phyloP scores from a whole-genome alignment of 2,888 invertebrate genomes.

The Epicampocera succincta region DNA sequence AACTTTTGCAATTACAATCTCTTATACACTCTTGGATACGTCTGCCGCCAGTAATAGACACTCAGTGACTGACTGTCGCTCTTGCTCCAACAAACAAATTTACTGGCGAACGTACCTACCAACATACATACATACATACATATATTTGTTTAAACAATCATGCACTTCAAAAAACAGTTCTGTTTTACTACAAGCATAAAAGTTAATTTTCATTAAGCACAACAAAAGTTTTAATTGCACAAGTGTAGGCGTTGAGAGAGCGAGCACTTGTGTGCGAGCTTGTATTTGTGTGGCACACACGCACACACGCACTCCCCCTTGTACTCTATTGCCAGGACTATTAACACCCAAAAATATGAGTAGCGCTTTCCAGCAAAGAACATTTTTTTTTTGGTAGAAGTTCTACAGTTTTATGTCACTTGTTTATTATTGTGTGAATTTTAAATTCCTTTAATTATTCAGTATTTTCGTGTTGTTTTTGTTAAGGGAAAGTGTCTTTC shows the following conservation, averaged over 20 bases:
- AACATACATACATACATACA: no score
- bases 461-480: no score
- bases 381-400: conserved; percentile 1
- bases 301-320: background rate
- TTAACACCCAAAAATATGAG: background rate
- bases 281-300: background rate
- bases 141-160: background rate
- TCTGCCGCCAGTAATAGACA: conserved; percentile 16
- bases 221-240: conserved; percentile 54
- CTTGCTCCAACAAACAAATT: background rate
- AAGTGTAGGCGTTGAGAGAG: conserved; percentile 7
- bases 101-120: no score
- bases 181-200: conserved; percentile 39
- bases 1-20: conserved; percentile 20
- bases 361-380: conserved; percentile 6
- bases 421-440: background rate
- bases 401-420: background rate
- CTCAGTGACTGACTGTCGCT: background rate
- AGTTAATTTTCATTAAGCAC: conserved; percentile 63
- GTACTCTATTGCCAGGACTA: background rate
- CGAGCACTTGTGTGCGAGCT: background rate
- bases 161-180: conserved; percentile 22
- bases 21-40: conserved; percentile 13
- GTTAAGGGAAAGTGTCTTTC: no score
- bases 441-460: no score